These are phyloP conservation scores for Biston betularia DNA, from an alignment of 2,888 invertebrate genomes.

Conservation along the genomic window DNA sequence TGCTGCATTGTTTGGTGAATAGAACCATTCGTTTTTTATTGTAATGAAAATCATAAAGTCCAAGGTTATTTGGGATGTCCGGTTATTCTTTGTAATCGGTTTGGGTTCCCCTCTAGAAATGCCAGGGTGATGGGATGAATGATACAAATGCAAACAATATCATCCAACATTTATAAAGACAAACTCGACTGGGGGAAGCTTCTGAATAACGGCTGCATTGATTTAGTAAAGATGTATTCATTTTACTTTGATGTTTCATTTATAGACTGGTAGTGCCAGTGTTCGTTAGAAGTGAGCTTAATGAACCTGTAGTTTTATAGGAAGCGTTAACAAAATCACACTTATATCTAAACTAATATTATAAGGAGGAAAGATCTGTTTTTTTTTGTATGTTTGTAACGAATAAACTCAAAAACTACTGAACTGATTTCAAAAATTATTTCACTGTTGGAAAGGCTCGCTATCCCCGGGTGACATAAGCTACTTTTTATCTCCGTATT, in stretches of 20 bases:
- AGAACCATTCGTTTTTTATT: neutral
- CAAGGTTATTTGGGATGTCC: conserved; percentile 7
- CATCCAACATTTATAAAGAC: conserved; percentile 78
- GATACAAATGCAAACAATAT: conserved; percentile 81
- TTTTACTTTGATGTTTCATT: conserved; percentile 17
- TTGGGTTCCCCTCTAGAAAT: conserved; percentile 9
- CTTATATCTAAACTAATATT: no score
- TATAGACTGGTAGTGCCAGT: conserved; percentile 2
- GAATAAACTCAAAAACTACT: no score
- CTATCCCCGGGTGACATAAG: no score
- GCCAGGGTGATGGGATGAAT: conserved; percentile 25
- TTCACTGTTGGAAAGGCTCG: no score
- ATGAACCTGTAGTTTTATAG: neutral
- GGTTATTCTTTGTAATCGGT: neutral
- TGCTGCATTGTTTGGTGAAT: neutral
- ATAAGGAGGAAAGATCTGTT: no score
- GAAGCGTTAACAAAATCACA: no score
- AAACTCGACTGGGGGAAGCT: conserved; percentile 58
- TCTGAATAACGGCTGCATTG: conserved; percentile 38
- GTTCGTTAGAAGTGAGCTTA: neutral
- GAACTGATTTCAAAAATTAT: no score
- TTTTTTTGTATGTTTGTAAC: no score
- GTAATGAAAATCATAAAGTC: neutral
- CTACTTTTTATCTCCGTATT: no score
- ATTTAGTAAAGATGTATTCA: conserved; percentile 29